A percentile compares a stretch with the other conserved stretches of the same genome.
These are phyloP conservation scores for Eptatretus burgeri DNA, from an alignment of 2,113 vertebrate species.

Conservation along the genomic window DNA sequence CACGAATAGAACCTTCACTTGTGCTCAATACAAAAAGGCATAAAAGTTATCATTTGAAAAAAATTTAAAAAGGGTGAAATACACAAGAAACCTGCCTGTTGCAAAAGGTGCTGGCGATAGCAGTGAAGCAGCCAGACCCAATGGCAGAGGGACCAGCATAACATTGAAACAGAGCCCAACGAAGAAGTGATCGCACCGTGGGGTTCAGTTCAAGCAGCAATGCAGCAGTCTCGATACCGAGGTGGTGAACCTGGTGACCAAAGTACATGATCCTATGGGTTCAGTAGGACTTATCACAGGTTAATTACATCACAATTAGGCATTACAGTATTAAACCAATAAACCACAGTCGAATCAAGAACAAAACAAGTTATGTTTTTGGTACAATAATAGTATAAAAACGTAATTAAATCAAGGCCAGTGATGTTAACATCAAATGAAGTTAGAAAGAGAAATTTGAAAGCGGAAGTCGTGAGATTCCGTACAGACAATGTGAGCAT, in stretches of 20 bases:
- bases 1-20: neutral
- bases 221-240: constrained; percentile 83
- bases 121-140: constrained; percentile 88
- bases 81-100: constrained; percentile 33
- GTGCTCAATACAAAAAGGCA: neutral
- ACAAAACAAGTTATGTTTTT: too few relatives aligned
- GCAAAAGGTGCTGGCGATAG: constrained; percentile 82
- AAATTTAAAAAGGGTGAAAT: too few relatives aligned
- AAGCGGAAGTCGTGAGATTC: neutral
- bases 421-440: too few relatives aligned
- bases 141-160: constrained; percentile 88
- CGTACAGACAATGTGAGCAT: neutral
- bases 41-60: neutral
- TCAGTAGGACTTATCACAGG: too few relatives aligned
- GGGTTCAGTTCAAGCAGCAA: constrained; percentile 79
- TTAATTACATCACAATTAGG: too few relatives aligned
- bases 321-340: too few relatives aligned
- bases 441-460: neutral
- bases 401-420: too few relatives aligned
- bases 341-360: too few relatives aligned
- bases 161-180: constrained; percentile 91
- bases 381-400: too few relatives aligned
- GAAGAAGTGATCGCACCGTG: constrained; percentile 84
- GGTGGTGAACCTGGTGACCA: constrained; percentile 54
- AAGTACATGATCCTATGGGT: neutral